phyloP scores from a whole-genome alignment of 2,888 invertebrate genomes.

The Campaea margaritaria region DNA sequence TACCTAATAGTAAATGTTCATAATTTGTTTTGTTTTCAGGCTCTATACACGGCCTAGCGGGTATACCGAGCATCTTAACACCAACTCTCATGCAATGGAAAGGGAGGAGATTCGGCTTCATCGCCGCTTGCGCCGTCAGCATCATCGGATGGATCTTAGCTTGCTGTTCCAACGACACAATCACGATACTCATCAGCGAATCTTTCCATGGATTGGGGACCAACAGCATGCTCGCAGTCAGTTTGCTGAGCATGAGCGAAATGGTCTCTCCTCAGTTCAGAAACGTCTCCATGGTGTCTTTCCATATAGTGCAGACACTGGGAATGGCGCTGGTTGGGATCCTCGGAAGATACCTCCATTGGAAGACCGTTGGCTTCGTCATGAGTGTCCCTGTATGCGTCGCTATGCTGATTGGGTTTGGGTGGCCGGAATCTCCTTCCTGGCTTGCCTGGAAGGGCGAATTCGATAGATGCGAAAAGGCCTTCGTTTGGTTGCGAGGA shows the following conservation, averaged over 20 bases:
- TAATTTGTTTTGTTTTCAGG: slow-evolving; percentile 18
- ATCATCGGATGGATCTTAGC: slow-evolving; percentile 7
- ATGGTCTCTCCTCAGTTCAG: slow-evolving; percentile 18
- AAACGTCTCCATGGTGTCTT: slow-evolving; percentile 11
- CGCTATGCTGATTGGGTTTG: slow-evolving; percentile 9
- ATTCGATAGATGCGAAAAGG: slow-evolving; percentile 8
- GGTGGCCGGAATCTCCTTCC: slow-evolving; percentile 36
- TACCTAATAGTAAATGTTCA: too few relatives aligned
- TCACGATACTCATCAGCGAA: slow-evolving; percentile 9
- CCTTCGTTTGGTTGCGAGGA: not conserved
- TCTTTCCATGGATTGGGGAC: slow-evolving; percentile 11
- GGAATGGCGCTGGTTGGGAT: slow-evolving; percentile 18
- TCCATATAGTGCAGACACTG: slow-evolving; percentile 10
- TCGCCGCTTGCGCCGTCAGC: not conserved
- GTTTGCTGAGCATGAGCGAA: slow-evolving; percentile 12
- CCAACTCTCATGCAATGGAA: slow-evolving; percentile 5
- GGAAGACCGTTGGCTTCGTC: not conserved
- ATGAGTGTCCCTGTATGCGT: not conserved
- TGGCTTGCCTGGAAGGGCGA: slow-evolving; percentile 30
- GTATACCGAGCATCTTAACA: slow-evolving; percentile 7
- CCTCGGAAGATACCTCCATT: slow-evolving; percentile 18
- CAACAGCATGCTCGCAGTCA: slow-evolving; percentile 9
- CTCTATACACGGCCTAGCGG: slow-evolving; percentile 7
- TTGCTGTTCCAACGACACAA: not conserved
- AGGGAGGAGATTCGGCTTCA: slow-evolving; percentile 11